These are phyloP conservation scores for Maconellicoccus hirsutus DNA, from an alignment of 1,140 invertebrate genomes.

Conservation along the genomic window DNA sequence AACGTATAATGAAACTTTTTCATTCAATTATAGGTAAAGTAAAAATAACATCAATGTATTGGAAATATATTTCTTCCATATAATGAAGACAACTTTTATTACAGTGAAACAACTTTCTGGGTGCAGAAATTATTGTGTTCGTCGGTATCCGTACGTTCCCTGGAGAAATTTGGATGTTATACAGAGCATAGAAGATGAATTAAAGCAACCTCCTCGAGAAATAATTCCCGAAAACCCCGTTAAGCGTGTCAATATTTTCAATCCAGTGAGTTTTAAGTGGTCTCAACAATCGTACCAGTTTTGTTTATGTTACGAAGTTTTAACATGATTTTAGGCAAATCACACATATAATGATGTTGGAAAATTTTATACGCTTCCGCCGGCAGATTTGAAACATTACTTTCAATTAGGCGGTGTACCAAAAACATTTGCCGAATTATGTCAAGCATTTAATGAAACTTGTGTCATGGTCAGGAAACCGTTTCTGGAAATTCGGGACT, in stretches of 20 bases:
- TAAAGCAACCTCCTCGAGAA: not conserved
- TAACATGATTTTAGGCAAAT: slow-evolving; percentile 33
- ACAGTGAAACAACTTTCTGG: not conserved
- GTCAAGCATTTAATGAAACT: slow-evolving; percentile 62
- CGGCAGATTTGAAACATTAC: slow-evolving; percentile 39
- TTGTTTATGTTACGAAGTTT: not conserved
- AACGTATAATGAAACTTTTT: too few relatives aligned
- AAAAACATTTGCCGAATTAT: slow-evolving; percentile 46
- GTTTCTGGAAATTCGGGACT: slow-evolving; percentile 64
- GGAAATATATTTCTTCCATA: too few relatives aligned
- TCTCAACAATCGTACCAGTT: not conserved
- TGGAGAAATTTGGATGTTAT: not conserved
- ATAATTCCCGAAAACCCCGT: not conserved
- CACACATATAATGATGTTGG: slow-evolving; percentile 45
- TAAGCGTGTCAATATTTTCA: not conserved
- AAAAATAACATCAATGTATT: too few relatives aligned
- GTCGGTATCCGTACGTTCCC: not conserved
- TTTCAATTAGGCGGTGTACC: slow-evolving; percentile 50
- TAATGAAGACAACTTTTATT: not conserved
- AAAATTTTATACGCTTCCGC: slow-evolving; percentile 49
- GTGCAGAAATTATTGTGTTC: not conserved
- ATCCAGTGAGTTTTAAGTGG: not conserved
- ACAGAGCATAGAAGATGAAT: not conserved
- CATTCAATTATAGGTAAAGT: too few relatives aligned
- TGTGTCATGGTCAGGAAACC: slow-evolving; percentile 68